These are phyloP conservation scores for Torymus aiolomorphi DNA, from an alignment of 2,888 invertebrate genomes.

Conservation along the genomic window DNA sequence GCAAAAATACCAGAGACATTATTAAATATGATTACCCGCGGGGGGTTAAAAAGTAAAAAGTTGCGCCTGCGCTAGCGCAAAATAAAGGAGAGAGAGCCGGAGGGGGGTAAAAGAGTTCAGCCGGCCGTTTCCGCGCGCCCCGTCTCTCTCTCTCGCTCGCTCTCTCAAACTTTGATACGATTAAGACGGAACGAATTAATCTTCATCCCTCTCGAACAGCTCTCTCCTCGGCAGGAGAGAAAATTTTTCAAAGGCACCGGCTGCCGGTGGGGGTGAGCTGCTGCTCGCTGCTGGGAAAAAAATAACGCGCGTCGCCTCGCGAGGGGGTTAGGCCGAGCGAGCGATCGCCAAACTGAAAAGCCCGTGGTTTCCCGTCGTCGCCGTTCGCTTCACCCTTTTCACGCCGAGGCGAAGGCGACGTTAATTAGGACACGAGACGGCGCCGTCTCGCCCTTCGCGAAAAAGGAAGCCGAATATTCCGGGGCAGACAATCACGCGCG, in stretches of 20 bases:
- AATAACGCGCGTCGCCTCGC: constrained; percentile 53
- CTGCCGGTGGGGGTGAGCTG: constrained; percentile 58
- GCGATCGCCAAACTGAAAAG: constrained; percentile 67
- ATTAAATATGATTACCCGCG: constrained; percentile 73
- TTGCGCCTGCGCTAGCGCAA: constrained; percentile 57
- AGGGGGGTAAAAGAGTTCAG: constrained; percentile 60
- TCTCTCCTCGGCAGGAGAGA: constrained; percentile 63
- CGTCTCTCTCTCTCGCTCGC: constrained; percentile 55
- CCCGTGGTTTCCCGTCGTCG: constrained; percentile 49
- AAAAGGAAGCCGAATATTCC: constrained; percentile 38
- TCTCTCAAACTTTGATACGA: constrained; percentile 75
- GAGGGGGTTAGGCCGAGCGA: constrained; percentile 64
- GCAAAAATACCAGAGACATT: constrained; percentile 73
- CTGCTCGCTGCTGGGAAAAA: constrained; percentile 58
- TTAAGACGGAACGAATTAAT: constrained; percentile 76
- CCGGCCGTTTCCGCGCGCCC: constrained; percentile 64
- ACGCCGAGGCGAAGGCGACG: constrained; percentile 65
- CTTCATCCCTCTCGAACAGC: constrained; percentile 72
- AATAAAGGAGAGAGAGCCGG: constrained; percentile 44
- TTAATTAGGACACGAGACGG: constrained; percentile 71
- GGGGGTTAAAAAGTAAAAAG: constrained; percentile 64
- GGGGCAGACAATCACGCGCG: constrained; percentile 34
- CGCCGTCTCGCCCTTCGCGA: constrained; percentile 38
- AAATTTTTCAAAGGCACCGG: constrained; percentile 61
- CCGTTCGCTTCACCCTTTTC: constrained; percentile 53